Percentiles rank a stretch among this genome's conserved stretches.
phyloP scores from a whole-genome alignment of 1,140 invertebrate species.

The Drosophila pandora region DNA sequence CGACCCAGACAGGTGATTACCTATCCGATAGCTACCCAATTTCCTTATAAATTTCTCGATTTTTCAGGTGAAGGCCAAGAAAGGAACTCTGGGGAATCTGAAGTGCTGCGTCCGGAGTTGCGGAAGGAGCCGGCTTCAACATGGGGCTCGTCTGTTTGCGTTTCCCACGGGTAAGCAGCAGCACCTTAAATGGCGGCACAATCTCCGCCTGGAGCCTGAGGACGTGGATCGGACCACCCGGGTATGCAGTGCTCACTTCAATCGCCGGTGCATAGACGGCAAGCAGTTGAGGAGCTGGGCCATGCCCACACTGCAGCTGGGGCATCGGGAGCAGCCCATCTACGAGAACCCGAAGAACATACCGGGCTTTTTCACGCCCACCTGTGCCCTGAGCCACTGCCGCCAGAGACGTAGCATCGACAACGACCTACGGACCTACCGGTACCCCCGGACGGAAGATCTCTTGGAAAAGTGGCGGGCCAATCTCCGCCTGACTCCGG shows the following conservation, averaged over 20 bases:
- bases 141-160: slow-evolving; percentile 63
- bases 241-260: slow-evolving; percentile 71
- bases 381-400: slow-evolving; percentile 67
- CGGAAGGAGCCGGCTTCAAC: slow-evolving; percentile 61
- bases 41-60: too few species aligned
- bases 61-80: slow-evolving; percentile 53
- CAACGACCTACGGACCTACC: slow-evolving; percentile 71
- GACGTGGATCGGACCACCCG: slow-evolving; percentile 53
- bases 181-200: slow-evolving; percentile 70
- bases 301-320: slow-evolving; percentile 71
- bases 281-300: slow-evolving; percentile 72
- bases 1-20: slow-evolving; percentile 39
- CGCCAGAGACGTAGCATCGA: slow-evolving; percentile 65
- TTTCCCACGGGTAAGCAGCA: slow-evolving; percentile 68
- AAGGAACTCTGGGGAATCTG: slow-evolving; percentile 9
- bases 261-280: slow-evolving; percentile 74
- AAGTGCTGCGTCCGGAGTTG: slow-evolving; percentile 72
- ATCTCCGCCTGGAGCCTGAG: slow-evolving; percentile 48
- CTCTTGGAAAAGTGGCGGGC: slow-evolving; percentile 72
- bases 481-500: slow-evolving; percentile 57
- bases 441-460: slow-evolving; percentile 65
- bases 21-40: too few species aligned
- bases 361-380: slow-evolving; percentile 71
- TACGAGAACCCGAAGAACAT: slow-evolving; percentile 79
- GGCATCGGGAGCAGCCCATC: slow-evolving; percentile 60